Percentiles rank a stretch among this genome's conserved stretches.
These are phyloP conservation scores for Desmodus rotundus DNA, from an alignment of 2,113 vertebrate species.

Conservation along the genomic window DNA sequence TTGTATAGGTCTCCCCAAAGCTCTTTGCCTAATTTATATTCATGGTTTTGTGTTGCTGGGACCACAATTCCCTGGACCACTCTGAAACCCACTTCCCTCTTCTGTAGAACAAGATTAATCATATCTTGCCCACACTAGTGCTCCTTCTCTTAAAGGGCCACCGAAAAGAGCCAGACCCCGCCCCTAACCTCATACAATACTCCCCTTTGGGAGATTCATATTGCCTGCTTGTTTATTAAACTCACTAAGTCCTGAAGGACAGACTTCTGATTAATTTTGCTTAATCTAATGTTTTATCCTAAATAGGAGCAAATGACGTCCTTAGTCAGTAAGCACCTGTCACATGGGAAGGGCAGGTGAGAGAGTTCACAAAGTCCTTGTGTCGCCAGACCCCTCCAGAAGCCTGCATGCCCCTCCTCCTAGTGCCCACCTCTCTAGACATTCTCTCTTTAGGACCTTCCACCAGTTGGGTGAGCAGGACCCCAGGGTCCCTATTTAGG, in stretches of 20 bases:
- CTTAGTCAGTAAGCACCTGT: not conserved
- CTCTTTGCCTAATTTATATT: not conserved
- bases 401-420: accelerated
- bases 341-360: not conserved
- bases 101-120: not conserved
- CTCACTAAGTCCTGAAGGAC: not conserved
- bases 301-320: not conserved
- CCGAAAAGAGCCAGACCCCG: not conserved
- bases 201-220: not conserved
- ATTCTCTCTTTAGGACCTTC: not conserved
- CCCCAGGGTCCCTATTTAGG: not conserved
- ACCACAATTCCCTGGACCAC: not conserved
- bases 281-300: not conserved
- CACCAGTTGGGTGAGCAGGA: not conserved
- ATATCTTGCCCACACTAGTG: not conserved
- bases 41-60: not conserved
- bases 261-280: not conserved
- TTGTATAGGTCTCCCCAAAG: not conserved
- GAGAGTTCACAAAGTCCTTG: not conserved
- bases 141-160: not conserved
- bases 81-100: not conserved
- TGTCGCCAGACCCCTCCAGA: not conserved
- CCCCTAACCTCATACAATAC: not conserved
- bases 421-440: not conserved
- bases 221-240: not conserved